These are phyloP conservation scores for Apodemia duryi DNA, from an alignment of 2,888 invertebrate genomes.

Conservation along the genomic window DNA sequence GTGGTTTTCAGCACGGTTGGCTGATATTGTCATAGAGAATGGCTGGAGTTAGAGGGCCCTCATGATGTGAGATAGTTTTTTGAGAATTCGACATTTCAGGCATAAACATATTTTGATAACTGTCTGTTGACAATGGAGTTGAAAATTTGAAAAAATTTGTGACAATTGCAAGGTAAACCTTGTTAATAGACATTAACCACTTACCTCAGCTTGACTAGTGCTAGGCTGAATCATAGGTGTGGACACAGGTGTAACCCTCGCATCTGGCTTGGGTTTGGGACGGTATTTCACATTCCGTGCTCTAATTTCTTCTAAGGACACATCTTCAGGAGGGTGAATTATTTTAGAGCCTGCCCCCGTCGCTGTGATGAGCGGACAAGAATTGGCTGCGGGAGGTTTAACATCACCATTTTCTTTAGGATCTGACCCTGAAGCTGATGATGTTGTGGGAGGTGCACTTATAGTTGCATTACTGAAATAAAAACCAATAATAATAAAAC, in stretches of 20 bases:
- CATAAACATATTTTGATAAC: too few species aligned
- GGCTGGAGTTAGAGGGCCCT: too few species aligned
- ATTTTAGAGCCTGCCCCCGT: slow-evolving; percentile 93
- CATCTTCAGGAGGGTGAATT: slow-evolving; percentile 95
- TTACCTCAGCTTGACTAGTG: slow-evolving; percentile 70
- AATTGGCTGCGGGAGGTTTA: slow-evolving; percentile 58
- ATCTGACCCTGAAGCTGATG: slow-evolving; percentile 47
- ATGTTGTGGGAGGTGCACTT: slow-evolving; percentile 85
- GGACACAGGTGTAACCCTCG: slow-evolving; percentile 37
- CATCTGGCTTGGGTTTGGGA: slow-evolving; percentile 52
- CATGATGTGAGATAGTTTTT: too few species aligned
- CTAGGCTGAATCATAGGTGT: slow-evolving; percentile 48
- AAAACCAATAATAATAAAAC: not conserved
- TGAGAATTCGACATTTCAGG: too few species aligned
- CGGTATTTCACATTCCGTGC: slow-evolving; percentile 85
- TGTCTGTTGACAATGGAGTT: too few species aligned
- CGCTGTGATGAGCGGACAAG: slow-evolving; percentile 82
- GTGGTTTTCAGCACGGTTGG: too few species aligned
- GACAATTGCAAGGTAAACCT: too few species aligned
- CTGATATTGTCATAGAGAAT: too few species aligned
- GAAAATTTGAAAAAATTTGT: too few species aligned
- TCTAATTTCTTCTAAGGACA: slow-evolving; percentile 91
- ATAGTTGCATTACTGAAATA: slow-evolving; percentile 83
- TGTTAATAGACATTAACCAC: slow-evolving; percentile 19
- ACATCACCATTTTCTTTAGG: slow-evolving; percentile 67